Conservation (phyloP, 1,140 invertebrate genomes). For the Drosophila tropicalis region DNA sequence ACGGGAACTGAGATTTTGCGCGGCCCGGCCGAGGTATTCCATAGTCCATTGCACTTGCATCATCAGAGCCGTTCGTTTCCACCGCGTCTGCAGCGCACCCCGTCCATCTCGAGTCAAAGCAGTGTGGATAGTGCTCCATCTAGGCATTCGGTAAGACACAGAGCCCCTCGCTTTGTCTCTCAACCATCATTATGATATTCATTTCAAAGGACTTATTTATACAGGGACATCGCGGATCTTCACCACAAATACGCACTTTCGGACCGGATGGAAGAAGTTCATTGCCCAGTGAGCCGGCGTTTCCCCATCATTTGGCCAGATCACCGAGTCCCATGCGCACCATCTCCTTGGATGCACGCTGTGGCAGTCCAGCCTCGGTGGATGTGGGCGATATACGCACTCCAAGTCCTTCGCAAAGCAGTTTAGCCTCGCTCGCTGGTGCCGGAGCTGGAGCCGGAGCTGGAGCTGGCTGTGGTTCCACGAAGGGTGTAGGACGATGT, state of each 20-base stretch:
- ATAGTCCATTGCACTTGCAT: slow-evolving; percentile 81
- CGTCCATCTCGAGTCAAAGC: slow-evolving; percentile 91
- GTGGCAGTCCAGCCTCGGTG: slow-evolving; percentile 84
- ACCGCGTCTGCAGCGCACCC: slow-evolving; percentile 86
- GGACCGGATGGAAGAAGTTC: slow-evolving; percentile 88
- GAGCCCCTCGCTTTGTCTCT: no score
- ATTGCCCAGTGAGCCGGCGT: slow-evolving; percentile 73
- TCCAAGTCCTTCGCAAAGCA: slow-evolving; percentile 85
- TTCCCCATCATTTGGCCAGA: slow-evolving; percentile 83
- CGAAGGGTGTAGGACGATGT: slow-evolving; percentile 84
- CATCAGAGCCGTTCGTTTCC: slow-evolving; percentile 83
- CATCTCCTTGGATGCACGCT: slow-evolving; percentile 89
- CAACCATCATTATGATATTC: neutral
- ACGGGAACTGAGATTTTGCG: slow-evolving; percentile 76
- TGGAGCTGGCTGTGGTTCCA: slow-evolving; percentile 36
- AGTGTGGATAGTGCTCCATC: slow-evolving; percentile 89
- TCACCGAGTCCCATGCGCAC: slow-evolving; percentile 90
- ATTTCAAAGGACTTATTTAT: slow-evolving; percentile 64
- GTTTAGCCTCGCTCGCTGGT: slow-evolving; percentile 85
- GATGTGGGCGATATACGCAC: slow-evolving; percentile 80
- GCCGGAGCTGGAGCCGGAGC: slow-evolving; percentile 24
- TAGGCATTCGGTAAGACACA: slow-evolving; percentile 85
- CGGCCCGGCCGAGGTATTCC: slow-evolving; percentile 73
- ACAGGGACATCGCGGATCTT: slow-evolving; percentile 88
- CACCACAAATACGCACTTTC: slow-evolving; percentile 90